Percentiles rank a stretch among this genome's conserved stretches.
Conservation (phyloP, 92 coral and sea anemone species). For the Paramuricea clavata region DNA sequence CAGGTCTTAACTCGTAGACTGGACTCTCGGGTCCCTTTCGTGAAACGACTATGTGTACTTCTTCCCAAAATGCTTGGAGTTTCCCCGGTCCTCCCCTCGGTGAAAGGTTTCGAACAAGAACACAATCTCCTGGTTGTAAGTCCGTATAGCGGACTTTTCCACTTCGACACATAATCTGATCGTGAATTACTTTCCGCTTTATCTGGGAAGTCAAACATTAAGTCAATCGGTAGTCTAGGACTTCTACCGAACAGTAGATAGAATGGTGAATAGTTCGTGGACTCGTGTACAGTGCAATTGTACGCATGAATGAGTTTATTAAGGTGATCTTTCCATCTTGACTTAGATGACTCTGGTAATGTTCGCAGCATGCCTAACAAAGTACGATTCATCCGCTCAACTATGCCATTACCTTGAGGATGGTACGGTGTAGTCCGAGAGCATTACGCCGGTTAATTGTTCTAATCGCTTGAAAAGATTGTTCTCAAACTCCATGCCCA, state of each 20-base stretch:
- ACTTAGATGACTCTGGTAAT: constrained; percentile 57
- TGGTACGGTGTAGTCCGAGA: constrained; percentile 56
- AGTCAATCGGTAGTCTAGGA: constrained; percentile 55
- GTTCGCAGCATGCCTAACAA: constrained; percentile 65
- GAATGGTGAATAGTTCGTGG: constrained; percentile 64
- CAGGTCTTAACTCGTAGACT: background rate
- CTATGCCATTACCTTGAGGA: constrained; percentile 43
- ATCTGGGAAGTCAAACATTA: too few species aligned
- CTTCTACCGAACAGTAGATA: constrained; percentile 54
- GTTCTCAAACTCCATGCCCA: constrained; percentile 60
- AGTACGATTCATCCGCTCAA: constrained; percentile 58
- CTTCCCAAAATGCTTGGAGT: too few species aligned
- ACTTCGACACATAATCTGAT: too few species aligned
- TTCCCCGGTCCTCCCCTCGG: too few species aligned
- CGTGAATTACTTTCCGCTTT: too few species aligned
- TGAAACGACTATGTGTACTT: too few species aligned
- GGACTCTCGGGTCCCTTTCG: too few species aligned
- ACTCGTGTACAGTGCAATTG: constrained; percentile 60
- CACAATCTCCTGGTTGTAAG: background rate
- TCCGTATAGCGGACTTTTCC: background rate
- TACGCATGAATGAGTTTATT: constrained; percentile 67
- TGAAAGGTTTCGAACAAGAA: too few species aligned
- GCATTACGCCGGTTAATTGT: constrained; percentile 53
- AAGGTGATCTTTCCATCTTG: constrained; percentile 68
- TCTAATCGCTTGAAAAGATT: constrained; percentile 50